Conservation (phyloP, 2,113 vertebrate genomes). For the Rutilus rutilus region DNA sequence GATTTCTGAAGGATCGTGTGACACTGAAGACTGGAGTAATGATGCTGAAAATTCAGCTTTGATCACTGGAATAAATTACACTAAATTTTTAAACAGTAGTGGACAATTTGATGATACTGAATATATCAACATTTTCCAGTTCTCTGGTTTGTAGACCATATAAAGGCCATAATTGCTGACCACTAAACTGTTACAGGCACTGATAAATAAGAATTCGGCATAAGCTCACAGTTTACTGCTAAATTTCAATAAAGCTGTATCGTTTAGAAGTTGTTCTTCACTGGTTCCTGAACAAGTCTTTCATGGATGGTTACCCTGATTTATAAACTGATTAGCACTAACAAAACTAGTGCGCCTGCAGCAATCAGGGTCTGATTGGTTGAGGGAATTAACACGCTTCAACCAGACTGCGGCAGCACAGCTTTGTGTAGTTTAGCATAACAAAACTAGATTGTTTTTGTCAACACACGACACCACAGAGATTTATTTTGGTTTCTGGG, state of each 20-base stretch:
- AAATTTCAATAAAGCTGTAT: not conserved
- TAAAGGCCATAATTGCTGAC: not conserved
- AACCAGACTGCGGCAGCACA: not conserved
- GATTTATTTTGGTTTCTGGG: too few relatives aligned
- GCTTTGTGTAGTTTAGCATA: not conserved
- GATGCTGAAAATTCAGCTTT: not conserved
- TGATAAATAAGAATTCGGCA: not conserved
- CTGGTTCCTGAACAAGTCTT: constrained; percentile 29
- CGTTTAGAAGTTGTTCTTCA: not conserved
- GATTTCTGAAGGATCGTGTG: too few relatives aligned
- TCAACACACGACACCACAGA: too few relatives aligned
- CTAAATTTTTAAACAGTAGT: not conserved
- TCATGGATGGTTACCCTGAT: constrained; percentile 29
- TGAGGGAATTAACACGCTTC: constrained; percentile 9
- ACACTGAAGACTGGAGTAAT: too few relatives aligned
- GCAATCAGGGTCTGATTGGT: constrained; percentile 17
- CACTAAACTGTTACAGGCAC: not conserved
- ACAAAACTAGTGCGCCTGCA: constrained; percentile 15
- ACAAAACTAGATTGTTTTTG: not conserved
- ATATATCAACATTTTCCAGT: too few relatives aligned
- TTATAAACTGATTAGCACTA: constrained; percentile 28
- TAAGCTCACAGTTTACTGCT: not conserved
- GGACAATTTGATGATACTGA: not conserved
- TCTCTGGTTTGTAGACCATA: not conserved
- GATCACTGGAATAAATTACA: not conserved